Evolutionary conservation across 1,140 invertebrate genomes (phyloP).

Genomic region (Eumaeus atala): DNA sequence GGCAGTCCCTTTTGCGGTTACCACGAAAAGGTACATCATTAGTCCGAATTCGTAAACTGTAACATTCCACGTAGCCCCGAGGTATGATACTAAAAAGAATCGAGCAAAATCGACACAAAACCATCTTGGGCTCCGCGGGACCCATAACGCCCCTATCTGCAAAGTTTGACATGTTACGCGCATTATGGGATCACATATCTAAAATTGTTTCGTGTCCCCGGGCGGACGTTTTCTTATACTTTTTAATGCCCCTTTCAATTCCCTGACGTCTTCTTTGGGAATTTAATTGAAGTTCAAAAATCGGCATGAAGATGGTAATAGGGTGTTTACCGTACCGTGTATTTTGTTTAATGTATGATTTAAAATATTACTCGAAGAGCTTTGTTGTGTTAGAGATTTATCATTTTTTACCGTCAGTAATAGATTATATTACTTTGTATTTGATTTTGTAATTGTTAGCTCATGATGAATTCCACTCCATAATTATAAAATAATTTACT

Average conservation of each 20-base stretch:
- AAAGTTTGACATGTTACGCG: constrained; percentile 58
- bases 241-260: constrained; percentile 27
- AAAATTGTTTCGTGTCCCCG: constrained; percentile 31
- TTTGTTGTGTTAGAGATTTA: no score
- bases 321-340: no score
- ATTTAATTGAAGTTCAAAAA: neutral
- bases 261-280: constrained; percentile 26
- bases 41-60: constrained; percentile 7
- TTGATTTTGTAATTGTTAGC: no score
- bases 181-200: constrained; percentile 62
- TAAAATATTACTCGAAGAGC: no score
- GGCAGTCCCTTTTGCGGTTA: neutral
- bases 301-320: no score
- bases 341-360: no score
- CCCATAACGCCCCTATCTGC: constrained; percentile 46
- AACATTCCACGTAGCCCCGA: constrained; percentile 12
- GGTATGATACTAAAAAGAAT: constrained; percentile 15
- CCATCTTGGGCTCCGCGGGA: constrained; percentile 24
- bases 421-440: no score
- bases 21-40: constrained; percentile 13
- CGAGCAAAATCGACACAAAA: constrained; percentile 34
- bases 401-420: no score
- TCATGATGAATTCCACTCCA: no score
- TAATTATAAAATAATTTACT: no score
- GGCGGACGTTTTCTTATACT: constrained; percentile 24